Percentiles rank a stretch among this genome's conserved stretches.
phyloP scores from a whole-genome alignment of 2,888 invertebrate species.

The Zygaena filipendulae region DNA sequence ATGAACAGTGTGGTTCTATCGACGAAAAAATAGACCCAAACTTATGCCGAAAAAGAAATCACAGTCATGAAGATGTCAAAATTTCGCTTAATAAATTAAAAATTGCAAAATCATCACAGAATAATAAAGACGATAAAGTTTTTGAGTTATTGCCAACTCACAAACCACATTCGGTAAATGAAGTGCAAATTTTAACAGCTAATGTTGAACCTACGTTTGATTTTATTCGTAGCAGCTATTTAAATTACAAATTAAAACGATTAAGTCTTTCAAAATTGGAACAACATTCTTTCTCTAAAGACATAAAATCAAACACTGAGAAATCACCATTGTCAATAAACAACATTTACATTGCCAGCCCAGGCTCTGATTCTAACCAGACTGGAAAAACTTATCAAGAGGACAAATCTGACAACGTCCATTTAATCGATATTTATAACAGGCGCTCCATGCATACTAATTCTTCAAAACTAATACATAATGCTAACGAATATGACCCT shows the following conservation, averaged over 20 bases:
- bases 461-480: conserved; percentile 26
- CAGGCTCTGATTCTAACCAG: conserved; percentile 3
- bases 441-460: conserved; percentile 22
- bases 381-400: conserved; percentile 1
- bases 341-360: conserved; percentile 3
- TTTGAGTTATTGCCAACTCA: conserved; percentile 16
- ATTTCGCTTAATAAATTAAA: too few species aligned
- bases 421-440: conserved; percentile 34
- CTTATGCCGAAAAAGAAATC: too few species aligned
- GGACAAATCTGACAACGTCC: conserved; percentile 1
- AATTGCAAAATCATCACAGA: conserved; percentile 1
- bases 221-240: conserved; percentile 29
- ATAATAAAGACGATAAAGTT: conserved; percentile 9
- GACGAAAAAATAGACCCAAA: too few species aligned
- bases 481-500: too few species aligned
- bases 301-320: conserved; percentile 14
- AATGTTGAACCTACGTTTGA: conserved; percentile 32
- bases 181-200: conserved; percentile 37
- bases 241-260: conserved; percentile 36
- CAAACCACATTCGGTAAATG: conserved; percentile 23
- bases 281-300: conserved; percentile 31
- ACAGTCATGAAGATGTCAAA: too few species aligned
- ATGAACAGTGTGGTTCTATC: too few species aligned
- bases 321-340: conserved; percentile 5
- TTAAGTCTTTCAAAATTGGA: conserved; percentile 32